Base-by-base conservation (phyloP, 2,888 invertebrate genomes). In the Argyresthia goedartella region DNA sequence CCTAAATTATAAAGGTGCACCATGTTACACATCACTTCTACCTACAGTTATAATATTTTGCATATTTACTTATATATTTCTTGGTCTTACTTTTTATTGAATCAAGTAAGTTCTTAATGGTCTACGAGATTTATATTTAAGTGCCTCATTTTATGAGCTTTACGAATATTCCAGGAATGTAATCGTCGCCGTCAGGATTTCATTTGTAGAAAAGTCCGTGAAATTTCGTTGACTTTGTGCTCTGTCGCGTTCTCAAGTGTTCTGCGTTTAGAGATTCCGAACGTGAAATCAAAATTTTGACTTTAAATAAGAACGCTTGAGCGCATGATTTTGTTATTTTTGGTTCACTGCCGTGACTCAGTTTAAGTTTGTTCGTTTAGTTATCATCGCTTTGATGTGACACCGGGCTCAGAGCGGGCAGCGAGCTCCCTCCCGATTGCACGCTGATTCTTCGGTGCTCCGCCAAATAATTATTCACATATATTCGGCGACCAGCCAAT, bases 391-490 rank as follows among this genome's bases (percentile, higher is more conserved):
- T 86, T 63, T 84, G 86, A 76, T 82, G 86, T 75, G 86, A 85
- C 61, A 81, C 76, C 57, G 86, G 86, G 74, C 86, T 85, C 79
- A 86, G 82, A 52, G 86, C 86, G 57, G 86, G 86, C 66, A 86
- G 71, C 62, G 86, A 85, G 71, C 82, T 81, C 64, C 81, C 85
- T 61, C 86, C 87, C 59, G 86, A 85, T 73, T 87, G 87, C 69
- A 87, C 86, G 86, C 87, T 87, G 87, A 87, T 87, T 75, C 87
- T 81, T 71, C 87, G 82, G 74, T 87, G 87, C 71, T 87, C 87
- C 69, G 87, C 87, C 87, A 87, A 87, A 87, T 87, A 87, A 87
- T 87, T 87, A 87, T 87, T 87, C 79, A 87, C 87, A 86, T 87
- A 87, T 78, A 87, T 86, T 76, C 87, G 81, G 73, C 87, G 87